Conservation (phyloP, 2,888 invertebrate species). For the Portevinia maculata region DNA sequence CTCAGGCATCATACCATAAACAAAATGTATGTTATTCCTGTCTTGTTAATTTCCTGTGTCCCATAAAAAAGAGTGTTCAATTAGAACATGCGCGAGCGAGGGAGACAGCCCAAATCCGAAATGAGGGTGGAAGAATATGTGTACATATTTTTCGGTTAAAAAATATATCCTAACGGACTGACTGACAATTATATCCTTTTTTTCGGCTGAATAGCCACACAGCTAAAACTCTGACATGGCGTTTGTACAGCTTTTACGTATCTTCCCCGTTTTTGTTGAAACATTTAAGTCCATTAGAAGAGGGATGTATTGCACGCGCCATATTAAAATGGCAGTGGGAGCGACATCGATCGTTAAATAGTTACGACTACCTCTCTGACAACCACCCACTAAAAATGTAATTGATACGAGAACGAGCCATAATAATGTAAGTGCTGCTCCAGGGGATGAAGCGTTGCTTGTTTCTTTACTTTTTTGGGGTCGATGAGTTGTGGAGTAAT, state of each 20-base stretch:
- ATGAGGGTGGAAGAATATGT: constrained; percentile 15
- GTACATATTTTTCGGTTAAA: constrained; percentile 37
- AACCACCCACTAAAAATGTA: constrained; percentile 64
- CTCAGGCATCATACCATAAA: constrained; percentile 61
- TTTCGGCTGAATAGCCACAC: constrained; percentile 65
- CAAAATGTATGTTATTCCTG: constrained; percentile 68
- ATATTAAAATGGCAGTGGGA: neutral
- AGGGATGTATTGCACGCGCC: constrained; percentile 8
- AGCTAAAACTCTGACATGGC: neutral
- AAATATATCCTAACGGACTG: constrained; percentile 61
- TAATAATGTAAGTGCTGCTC: constrained; percentile 37
- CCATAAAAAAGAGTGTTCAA: neutral
- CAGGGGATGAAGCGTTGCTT: constrained; percentile 18
- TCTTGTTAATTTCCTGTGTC: constrained; percentile 72
- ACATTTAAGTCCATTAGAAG: constrained; percentile 54
- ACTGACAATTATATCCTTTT: constrained; percentile 74
- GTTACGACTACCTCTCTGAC: constrained; percentile 31
- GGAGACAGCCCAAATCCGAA: constrained; percentile 14
- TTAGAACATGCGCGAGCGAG: neutral
- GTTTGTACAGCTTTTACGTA: constrained; percentile 16
- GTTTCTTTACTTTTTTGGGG: neutral
- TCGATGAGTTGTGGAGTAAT: constrained; percentile 42
- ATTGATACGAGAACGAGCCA: constrained; percentile 63
- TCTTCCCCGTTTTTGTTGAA: constrained; percentile 19
- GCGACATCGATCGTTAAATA: constrained; percentile 59